Evolutionary conservation across 2,113 vertebrate species (phyloP), one percentile per base, ranked within the genome.

Genomic region (Crotalus tigris): DNA sequence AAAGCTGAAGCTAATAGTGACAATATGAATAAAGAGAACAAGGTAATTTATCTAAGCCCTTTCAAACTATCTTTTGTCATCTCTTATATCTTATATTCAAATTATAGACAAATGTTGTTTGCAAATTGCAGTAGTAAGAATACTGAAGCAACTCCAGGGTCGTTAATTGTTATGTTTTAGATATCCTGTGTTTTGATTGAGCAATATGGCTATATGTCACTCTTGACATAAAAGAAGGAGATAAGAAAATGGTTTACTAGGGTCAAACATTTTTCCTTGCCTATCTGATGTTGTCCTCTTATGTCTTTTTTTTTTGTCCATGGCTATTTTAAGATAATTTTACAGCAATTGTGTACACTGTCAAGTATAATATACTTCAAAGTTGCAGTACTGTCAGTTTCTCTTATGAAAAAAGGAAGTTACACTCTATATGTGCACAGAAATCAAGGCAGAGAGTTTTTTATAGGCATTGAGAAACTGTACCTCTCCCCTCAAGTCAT

Each of bases 21-120:
- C 49, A 93, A 93, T 49, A 96, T 94, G 94, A 93, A 92, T 7
- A 49, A 91, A 90, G 91, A 93, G 91, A 93, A 95, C 87, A 96
- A 97, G 95, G 96, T 96, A 96, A 92, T 7, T 0, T 54, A 57
- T 29, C 15, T 3, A 51, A 90, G 17, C 11, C 53, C 51, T 46
- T 93, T 86, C 46, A 17, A 17, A 61, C 7, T 93, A 33, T 13
- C n/a, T 21, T 55, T 44, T 57, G 9, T 57, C 54, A 10, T 85
- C 64, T 23, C n/a, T 39, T 55, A 29, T 46, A 51, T 51, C 44
- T 19, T 64, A 3, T 58, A 81, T 49, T 44, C 5, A 51, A 89
- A 51, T 8, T 49, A n/a, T 85, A 53, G 55, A 8, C 54, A 29
- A 88, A 4, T 57, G 23, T 81, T 46, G 33, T 49, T 29, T 85